phyloP scores from a whole-genome alignment of 2,888 invertebrate species.

The Megalurothrips usitatus region DNA sequence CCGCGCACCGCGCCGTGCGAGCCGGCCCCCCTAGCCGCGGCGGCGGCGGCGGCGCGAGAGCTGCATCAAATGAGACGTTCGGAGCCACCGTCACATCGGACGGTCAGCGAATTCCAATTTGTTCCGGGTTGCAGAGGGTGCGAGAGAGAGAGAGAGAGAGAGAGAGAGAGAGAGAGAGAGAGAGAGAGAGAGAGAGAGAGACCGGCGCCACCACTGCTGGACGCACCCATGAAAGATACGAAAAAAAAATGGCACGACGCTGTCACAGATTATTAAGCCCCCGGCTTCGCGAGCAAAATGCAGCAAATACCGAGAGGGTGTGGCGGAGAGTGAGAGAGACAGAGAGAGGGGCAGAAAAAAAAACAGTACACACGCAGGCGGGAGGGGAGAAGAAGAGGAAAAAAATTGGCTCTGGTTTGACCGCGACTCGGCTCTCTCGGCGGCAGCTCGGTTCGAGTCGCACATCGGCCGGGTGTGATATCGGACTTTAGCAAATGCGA shows the following conservation, averaged over 20 bases:
- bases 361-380: neutral
- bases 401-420: slow-evolving; percentile 18
- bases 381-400: neutral
- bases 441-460: neutral
- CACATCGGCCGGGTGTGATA: slow-evolving; percentile 10
- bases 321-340: slow-evolving; percentile 8
- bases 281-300: slow-evolving; percentile 5
- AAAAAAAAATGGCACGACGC: neutral
- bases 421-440: neutral
- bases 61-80: too few relatives aligned
- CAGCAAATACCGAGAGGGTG: neutral
- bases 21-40: neutral
- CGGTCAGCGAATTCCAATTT: too few relatives aligned
- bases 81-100: too few relatives aligned
- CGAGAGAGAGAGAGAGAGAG: slow-evolving; percentile 13
- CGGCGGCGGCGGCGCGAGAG: too few relatives aligned
- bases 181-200: neutral
- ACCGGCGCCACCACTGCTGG: neutral
- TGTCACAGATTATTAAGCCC: slow-evolving; percentile 23
- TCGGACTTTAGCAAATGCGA: neutral
- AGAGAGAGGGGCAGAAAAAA: neutral
- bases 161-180: slow-evolving; percentile 15
- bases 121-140: neutral
- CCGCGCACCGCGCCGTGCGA: neutral
- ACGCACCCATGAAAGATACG: neutral